Conservation (phyloP, 2,113 vertebrate species). For the Electrona antarctica region DNA sequence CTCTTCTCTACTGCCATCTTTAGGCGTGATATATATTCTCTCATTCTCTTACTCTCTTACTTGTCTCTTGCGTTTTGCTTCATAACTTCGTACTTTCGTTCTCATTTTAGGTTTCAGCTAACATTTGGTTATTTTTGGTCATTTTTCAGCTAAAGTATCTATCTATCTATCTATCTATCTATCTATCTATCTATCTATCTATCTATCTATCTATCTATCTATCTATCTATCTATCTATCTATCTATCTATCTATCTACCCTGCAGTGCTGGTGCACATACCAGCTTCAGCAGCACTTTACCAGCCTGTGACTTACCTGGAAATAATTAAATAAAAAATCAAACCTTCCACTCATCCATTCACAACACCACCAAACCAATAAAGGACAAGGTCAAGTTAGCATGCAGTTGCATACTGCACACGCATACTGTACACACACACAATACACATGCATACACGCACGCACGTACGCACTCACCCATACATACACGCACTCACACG, state of each 20-base stretch:
- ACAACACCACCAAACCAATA: conserved; percentile 15
- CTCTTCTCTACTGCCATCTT: conserved; percentile 4
- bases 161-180: not conserved
- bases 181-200: not conserved
- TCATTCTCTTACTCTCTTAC: no score
- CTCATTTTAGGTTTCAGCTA: no score
- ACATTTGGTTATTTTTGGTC: no score
- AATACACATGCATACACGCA: no score
- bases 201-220: conserved; percentile 24
- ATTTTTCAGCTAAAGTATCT: not conserved
- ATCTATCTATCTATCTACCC: conserved; percentile 26
- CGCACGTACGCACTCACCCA: no score
- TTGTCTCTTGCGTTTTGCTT: no score
- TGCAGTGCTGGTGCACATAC: conserved; percentile 25
- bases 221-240: conserved; percentile 27
- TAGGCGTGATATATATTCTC: no score
- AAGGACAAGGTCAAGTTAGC: conserved; percentile 1
- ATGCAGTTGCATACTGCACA: no score
- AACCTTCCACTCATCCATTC: conserved; percentile 7
- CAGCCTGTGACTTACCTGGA: not conserved
- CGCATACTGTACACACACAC: not conserved
- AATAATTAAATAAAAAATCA: not conserved
- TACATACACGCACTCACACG: no score
- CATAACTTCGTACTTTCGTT: no score
- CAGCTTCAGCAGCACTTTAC: not conserved